A percentile compares a stretch with the other conserved stretches of the same genome.
Conservation (phyloP, 2,797 vertebrate species). For the Catostomus latipinnis region DNA sequence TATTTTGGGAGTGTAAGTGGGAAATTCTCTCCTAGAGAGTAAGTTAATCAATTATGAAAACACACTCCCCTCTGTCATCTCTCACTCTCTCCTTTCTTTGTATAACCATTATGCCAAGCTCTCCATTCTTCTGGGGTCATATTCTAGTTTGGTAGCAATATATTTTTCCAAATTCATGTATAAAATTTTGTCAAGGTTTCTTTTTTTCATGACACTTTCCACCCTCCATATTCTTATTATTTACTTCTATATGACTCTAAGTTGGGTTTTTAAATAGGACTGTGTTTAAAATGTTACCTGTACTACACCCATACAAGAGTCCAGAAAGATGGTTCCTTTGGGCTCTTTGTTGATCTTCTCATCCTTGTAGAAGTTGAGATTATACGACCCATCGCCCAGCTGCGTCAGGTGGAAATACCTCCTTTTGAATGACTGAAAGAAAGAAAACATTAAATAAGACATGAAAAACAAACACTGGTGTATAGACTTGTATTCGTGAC, state of each 20-base stretch:
- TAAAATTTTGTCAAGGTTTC: too few species aligned
- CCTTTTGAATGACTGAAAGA: conserved; percentile 93
- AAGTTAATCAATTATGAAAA: conserved; percentile 21
- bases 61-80: background rate
- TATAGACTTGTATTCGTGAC: background rate
- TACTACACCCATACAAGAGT: conserved; percentile 98
- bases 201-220: too few species aligned
- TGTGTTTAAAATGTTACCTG: conserved; percentile 77
- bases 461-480: background rate
- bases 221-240: too few species aligned
- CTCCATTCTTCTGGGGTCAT: background rate
- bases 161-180: too few species aligned
- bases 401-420: conserved; percentile 97
- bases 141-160: too few species aligned
- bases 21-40: conserved; percentile 7
- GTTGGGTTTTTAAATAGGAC: too few species aligned
- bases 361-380: conserved; percentile 99
- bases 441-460: background rate
- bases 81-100: background rate
- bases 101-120: background rate
- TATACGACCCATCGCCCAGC: conserved; percentile 96
- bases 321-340: conserved; percentile 98
- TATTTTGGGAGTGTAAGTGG: conserved; percentile 23
- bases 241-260: too few species aligned
- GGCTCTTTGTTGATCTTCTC: conserved; percentile 99